Conservation (phyloP, 2,888 invertebrate species). For the Drosophila mimica region DNA sequence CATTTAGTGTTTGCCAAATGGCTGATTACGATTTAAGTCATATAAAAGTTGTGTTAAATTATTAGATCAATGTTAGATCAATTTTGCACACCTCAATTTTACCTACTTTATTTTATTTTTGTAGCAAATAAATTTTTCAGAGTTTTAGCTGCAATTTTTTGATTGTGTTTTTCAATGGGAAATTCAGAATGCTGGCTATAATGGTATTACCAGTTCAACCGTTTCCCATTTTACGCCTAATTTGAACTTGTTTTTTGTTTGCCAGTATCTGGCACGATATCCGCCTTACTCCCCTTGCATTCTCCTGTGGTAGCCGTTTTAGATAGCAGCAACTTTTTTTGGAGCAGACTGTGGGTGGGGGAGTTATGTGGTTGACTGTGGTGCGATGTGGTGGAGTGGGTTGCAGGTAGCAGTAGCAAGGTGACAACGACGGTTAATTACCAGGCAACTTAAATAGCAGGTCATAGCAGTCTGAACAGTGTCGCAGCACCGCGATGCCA, state of each 20-base stretch:
- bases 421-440: slow-evolving; percentile 70
- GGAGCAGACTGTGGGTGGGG: not conserved
- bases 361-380: not conserved
- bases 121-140: not conserved
- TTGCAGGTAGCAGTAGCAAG: slow-evolving; percentile 17
- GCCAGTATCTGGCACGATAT: slow-evolving; percentile 14
- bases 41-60: not conserved
- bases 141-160: not conserved
- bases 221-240: slow-evolving; percentile 52
- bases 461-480: slow-evolving; percentile 9
- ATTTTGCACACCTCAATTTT: too few species aligned
- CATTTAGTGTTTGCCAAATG: not conserved
- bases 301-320: slow-evolving; percentile 1
- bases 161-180: not conserved
- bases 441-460: slow-evolving; percentile 67
- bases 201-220: slow-evolving; percentile 1
- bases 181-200: slow-evolving; percentile 4
- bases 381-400: not conserved
- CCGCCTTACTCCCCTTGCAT: not conserved
- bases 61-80: not conserved
- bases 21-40: not conserved
- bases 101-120: not conserved
- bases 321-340: slow-evolving; percentile 36
- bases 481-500: not conserved
- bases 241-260: slow-evolving; percentile 52